Base-by-base conservation (phyloP, 2,888 invertebrate species). In the Heteropelma amictum region DNA sequence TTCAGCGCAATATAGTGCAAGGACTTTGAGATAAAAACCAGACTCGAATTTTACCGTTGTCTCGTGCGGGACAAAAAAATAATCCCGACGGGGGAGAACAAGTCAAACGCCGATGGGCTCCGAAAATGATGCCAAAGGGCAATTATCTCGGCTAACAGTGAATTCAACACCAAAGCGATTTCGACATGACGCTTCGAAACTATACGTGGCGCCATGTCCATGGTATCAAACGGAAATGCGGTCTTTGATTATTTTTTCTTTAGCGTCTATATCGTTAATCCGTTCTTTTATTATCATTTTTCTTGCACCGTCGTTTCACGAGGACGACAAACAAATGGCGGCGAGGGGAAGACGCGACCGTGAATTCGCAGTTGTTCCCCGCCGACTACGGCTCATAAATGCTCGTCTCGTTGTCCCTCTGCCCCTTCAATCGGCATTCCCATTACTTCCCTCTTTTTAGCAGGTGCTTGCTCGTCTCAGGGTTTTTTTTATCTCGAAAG, bases 221-320 rank as follows among this genome's bases (percentile, higher is more conserved):
- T 42, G 42, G 28, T 56, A 71, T 49, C 6, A 33, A 63, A 38
- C 30, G 30, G 63, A 56, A 54, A 56, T 38, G 33, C 61, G 38
- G 28, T 49, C 69, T 40, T 30, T 35, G 53, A 38, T 75, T 80
- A 78, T 80, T 49, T 10, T 49, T 49, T 49, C 49, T 19, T 23
- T 26, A 10, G n/a, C n/a, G n/a, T n/a, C n/a, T 23, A 6, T 14
- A 12, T 61, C 38, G 45, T n/a, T 64, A 81, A 76, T 80, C 77
- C 76, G 70, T 51, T 70, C 63, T 74, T 19, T 42, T 19, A 6
- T 80, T 74, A 74, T 78, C 40, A n/a, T 14, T 51, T 26, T 23
- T n/a, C 28, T 17, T 30, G 40, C 30, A 45, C 33, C 33, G n/a
- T 28, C n/a, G 4, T 6, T 30, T n/a, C 19, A 40, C 5, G n/a